Base-by-base conservation (phyloP, 2,797 vertebrate genomes). In the Hyperoplus lanceolatus region DNA sequence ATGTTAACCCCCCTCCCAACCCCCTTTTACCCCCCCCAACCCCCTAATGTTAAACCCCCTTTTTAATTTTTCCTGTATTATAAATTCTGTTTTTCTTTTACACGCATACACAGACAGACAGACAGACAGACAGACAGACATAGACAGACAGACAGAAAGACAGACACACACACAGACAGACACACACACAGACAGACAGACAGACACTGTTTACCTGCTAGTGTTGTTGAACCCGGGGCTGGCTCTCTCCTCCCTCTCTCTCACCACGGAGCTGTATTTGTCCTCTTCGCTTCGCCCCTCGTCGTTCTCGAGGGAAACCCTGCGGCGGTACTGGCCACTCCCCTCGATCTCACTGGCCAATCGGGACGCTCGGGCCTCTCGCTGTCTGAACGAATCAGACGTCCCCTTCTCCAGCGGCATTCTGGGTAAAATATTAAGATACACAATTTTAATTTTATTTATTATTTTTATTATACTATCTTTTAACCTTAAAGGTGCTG, bases 221-320 rank as follows among this genome's bases (percentile, higher is more conserved):
- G 15, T 53, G 61, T 90, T 49, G 68, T 67, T 18, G 74, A 87
- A 91, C 0, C 88, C 89, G 1, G 93, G 92, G 59, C 93, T 93
- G n/a, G 85, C 70, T 46, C 92, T 41, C 13, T 92, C 93, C 65
- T 96, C 96, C 0, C 95, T 74, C 18, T 96, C 96, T 10, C 96
- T 87, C 66, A 94, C 86, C 21, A 97, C 97, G 0, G 96, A 93
- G 15, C 97, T 96, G 89, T 89, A 97, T 61, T 95, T 96, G 48
- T 97, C 97, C 76, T 97, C 97, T 49, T 97, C 97, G 0, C 94
- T 96, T 56, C 93, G 88, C 1, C 96, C 96, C 0, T 97, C 96
- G 0, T 97, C 96, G 1, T 97, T 97, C 89, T 97, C 97, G 80
- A 97, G 75, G 2, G 96, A 94, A 0, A 96, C 95, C 3, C 96